Base-by-base conservation (phyloP, 1,140 invertebrate genomes). In the Probaryconus sp. region DNA sequence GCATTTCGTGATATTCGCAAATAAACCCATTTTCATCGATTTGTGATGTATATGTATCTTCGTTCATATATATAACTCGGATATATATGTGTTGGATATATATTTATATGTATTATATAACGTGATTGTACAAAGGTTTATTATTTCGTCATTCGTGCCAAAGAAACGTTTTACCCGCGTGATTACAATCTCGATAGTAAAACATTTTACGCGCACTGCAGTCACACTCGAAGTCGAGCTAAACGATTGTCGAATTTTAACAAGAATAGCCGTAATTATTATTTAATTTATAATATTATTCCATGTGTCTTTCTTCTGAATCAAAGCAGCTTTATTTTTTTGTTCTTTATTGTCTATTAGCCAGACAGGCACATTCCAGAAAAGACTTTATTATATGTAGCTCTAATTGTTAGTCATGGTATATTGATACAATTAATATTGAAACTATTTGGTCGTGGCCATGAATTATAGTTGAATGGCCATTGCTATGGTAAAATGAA, bases 321-420 rank as follows among this genome's bases (percentile, higher is more conserved):
- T n/a, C n/a, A n/a, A n/a, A n/a, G n/a, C n/a, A n/a, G n/a, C 60
- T 64, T 74, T 43, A 48, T 28, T 48, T 63, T 33, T 31, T 64
- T 70, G 65, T 77, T 56, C 35, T 56, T 72, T 63, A 55, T 77
- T 37, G 30, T 72, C 68, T 61, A 47, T 68, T 18, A 3, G 24
- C 33, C 16, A 42, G 38, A 53, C 38, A 51, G 73, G 83, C 83
- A 83, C 78, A 85, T 86, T 86, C 83, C 82, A 85, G 83, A 79
- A 77, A n/a, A 24, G 64, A 81, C 71, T 82, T 79, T 53, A 81
- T 73, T 69, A 42, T 58, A 56, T 64, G 77, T 86, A 85, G 80
- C 30, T 72, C 74, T 86, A 87, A 80, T 78, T 76, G 81, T 81
- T 87, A 86, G 79, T 77, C 61, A 76, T 81, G 80, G 68, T 84